A percentile compares a stretch with the other conserved stretches of the same genome.
These are phyloP conservation scores for Proisotoma minuta DNA, from an alignment of 2,888 invertebrate genomes.

Conservation along the genomic window DNA sequence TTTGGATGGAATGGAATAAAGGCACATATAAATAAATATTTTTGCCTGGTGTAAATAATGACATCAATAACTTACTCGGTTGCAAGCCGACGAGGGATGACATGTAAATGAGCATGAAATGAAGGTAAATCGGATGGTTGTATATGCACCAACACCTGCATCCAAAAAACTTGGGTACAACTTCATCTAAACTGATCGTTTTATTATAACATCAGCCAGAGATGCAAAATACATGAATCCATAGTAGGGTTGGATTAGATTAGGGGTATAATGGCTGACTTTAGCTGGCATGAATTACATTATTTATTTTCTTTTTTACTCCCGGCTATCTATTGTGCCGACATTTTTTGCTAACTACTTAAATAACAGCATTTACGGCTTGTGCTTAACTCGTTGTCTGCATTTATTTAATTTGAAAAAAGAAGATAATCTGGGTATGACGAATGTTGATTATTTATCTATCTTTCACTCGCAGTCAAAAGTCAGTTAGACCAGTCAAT, in stretches of 20 bases:
- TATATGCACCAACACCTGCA: constrained; percentile 14
- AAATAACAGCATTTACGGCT: neutral
- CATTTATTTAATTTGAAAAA: too few relatives aligned
- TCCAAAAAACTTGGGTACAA: neutral
- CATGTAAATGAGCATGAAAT: constrained; percentile 24
- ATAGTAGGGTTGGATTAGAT: neutral
- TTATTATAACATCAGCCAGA: neutral
- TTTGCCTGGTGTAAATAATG: constrained; percentile 27
- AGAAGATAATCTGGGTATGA: neutral
- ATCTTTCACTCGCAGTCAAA: neutral
- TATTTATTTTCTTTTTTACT: neutral
- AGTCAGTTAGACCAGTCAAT: neutral
- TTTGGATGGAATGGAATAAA: too few relatives aligned
- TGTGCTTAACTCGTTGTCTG: neutral
- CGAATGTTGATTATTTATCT: neutral
- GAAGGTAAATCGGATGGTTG: constrained; percentile 30
- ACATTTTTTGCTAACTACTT: neutral
- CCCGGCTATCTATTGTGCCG: neutral
- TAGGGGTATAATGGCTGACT: neutral
- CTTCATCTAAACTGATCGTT: neutral
- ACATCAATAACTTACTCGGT: constrained; percentile 30
- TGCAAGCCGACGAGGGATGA: constrained; percentile 25
- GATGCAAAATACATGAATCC: neutral
- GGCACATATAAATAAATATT: too few relatives aligned
- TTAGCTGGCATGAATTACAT: neutral